phyloP scores from a whole-genome alignment of 2,113 vertebrate genomes.

The Microcebus lehilahytsara region DNA sequence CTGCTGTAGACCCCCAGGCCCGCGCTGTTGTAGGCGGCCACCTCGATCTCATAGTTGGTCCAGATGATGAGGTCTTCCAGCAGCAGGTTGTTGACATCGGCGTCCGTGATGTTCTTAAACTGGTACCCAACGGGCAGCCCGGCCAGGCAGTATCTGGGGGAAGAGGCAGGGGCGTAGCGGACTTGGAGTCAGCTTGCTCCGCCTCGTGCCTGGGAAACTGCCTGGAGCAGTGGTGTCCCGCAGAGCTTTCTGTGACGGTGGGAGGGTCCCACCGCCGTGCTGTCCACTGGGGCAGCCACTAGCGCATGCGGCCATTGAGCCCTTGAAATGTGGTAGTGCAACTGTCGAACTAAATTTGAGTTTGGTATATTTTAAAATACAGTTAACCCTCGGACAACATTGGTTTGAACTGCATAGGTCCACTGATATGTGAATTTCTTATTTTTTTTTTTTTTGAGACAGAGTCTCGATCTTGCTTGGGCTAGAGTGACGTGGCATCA shows the following conservation, averaged over 20 bases:
- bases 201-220: fast-evolving
- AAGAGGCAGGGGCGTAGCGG: fast-evolving
- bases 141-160: constrained; percentile 94
- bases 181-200: fast-evolving
- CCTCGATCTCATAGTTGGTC: constrained; percentile 99
- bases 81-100: constrained; percentile 93
- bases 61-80: constrained; percentile 99
- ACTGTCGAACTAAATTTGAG: background rate
- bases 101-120: constrained; percentile 96
- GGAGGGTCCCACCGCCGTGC: background rate
- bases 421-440: background rate
- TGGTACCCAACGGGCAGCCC: constrained; percentile 98
- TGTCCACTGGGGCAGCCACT: fast-evolving
- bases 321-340: background rate
- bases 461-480: too few species aligned
- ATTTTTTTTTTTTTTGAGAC: too few species aligned
- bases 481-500: too few species aligned
- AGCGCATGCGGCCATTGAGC: fast-evolving
- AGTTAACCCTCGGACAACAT: background rate
- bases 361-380: background rate
- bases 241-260: background rate
- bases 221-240: fast-evolving
- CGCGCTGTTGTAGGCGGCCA: constrained; percentile 96
- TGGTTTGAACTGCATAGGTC: background rate
- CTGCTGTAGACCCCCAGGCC: constrained; percentile 95